These are phyloP conservation scores for Eurosta solidaginis DNA, from an alignment of 1,140 invertebrate species.

Conservation along the genomic window DNA sequence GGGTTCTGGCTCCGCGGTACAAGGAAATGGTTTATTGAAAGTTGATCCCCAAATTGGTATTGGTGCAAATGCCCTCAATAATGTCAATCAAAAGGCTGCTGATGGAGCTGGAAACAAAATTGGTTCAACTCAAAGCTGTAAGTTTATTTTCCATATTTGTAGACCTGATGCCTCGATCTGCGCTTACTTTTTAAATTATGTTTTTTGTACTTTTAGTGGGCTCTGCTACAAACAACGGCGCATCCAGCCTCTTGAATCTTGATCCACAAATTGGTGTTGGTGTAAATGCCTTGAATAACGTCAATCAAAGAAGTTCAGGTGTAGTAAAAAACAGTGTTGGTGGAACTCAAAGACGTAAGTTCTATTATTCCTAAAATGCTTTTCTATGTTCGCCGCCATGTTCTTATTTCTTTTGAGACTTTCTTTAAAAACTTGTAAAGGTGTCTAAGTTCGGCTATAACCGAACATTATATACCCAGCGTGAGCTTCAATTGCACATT, in stretches of 20 bases:
- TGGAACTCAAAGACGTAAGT: neutral
- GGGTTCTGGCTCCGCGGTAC: neutral
- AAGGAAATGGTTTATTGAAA: neutral
- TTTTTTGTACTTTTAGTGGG: too few species aligned
- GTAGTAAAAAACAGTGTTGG: neutral
- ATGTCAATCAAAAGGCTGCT: neutral
- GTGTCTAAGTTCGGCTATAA: too few species aligned
- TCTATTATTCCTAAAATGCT: neutral
- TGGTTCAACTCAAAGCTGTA: neutral
- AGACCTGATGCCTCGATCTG: too few species aligned
- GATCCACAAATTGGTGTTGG: constrained; percentile 17
- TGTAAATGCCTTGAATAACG: neutral
- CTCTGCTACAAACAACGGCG: too few species aligned
- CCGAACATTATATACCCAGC: too few species aligned
- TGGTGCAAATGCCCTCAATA: neutral
- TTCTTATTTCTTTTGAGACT: too few species aligned
- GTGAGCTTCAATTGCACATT: too few species aligned
- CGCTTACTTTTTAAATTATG: too few species aligned
- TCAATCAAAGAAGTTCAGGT: neutral
- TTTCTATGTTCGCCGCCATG: too few species aligned
- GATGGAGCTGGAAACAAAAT: neutral
- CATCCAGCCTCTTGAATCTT: neutral
- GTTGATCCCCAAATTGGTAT: neutral
- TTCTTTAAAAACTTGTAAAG: too few species aligned
- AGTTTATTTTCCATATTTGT: too few species aligned